Evolutionary conservation across 2,888 invertebrate genomes (phyloP).

Genomic region (Neuroscelio doddi): DNA sequence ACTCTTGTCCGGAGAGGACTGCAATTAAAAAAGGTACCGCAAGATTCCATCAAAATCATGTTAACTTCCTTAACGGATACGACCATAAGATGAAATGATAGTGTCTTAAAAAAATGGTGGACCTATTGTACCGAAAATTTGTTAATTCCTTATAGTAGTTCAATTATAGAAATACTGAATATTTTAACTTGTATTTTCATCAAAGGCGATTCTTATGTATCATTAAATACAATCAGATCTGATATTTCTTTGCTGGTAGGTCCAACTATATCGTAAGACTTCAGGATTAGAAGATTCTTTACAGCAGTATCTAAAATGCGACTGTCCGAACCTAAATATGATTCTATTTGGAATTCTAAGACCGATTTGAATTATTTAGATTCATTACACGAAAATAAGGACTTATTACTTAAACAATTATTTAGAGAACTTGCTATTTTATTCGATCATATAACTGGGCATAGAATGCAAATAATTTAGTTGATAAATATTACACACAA

Average conservation of each 20-base stretch:
- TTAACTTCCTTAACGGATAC: not conserved
- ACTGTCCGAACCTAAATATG: too few relatives aligned
- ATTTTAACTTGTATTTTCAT: conserved; percentile 28
- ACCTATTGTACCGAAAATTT: conserved; percentile 21
- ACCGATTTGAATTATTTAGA: conserved; percentile 48
- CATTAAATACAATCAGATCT: conserved; percentile 34
- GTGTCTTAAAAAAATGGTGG: conserved; percentile 36
- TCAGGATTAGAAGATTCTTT: conserved; percentile 47
- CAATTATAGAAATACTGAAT: conserved; percentile 14
- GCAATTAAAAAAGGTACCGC: not conserved
- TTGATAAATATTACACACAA: conserved; percentile 38
- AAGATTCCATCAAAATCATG: not conserved
- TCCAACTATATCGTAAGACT: conserved; percentile 33
- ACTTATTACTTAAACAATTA: conserved; percentile 25
- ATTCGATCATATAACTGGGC: conserved; percentile 44
- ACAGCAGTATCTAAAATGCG: too few relatives aligned
- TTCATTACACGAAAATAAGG: conserved; percentile 18
- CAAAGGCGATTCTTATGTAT: conserved; percentile 31
- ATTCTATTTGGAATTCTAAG: too few relatives aligned
- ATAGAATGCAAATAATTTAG: conserved; percentile 40
- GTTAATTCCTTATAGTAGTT: conserved; percentile 13
- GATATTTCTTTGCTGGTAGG: conserved; percentile 38
- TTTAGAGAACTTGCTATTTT: conserved; percentile 37
- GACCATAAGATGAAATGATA: conserved; percentile 3
- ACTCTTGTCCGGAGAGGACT: not conserved